Evolutionary conservation across 2,113 vertebrate species (phyloP).

Genomic region (Anas platyrhynchos): DNA sequence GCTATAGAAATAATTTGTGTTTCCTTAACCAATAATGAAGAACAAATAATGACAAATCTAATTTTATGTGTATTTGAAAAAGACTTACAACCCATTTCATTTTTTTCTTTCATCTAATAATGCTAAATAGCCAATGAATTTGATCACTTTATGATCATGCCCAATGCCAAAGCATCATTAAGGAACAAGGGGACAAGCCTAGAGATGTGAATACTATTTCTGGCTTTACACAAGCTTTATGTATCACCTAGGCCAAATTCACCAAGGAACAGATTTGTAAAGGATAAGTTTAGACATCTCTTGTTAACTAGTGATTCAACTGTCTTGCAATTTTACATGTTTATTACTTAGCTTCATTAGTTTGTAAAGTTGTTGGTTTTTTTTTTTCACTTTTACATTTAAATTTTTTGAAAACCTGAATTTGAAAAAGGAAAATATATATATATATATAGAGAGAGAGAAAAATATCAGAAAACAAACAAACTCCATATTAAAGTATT

Average conservation of each 20-base stretch:
- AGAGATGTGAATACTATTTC: background rate
- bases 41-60: background rate
- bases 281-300: background rate
- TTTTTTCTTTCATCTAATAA: background rate
- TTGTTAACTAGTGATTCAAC: background rate
- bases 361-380: background rate
- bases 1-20: background rate
- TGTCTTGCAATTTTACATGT: background rate
- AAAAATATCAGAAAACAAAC: background rate
- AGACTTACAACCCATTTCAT: background rate
- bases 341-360: background rate
- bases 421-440: background rate
- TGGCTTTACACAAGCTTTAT: background rate
- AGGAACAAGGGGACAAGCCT: background rate
- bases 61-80: background rate
- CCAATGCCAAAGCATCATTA: background rate
- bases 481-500: background rate
- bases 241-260: background rate
- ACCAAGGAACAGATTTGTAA: background rate
- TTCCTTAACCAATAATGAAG: background rate
- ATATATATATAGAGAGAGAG: background rate
- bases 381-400: background rate
- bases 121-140: background rate
- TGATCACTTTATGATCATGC: background rate
- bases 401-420: background rate